Evolutionary conservation across 1,140 invertebrate species (phyloP).

Genomic region (Aphelenchoides besseyi): DNA sequence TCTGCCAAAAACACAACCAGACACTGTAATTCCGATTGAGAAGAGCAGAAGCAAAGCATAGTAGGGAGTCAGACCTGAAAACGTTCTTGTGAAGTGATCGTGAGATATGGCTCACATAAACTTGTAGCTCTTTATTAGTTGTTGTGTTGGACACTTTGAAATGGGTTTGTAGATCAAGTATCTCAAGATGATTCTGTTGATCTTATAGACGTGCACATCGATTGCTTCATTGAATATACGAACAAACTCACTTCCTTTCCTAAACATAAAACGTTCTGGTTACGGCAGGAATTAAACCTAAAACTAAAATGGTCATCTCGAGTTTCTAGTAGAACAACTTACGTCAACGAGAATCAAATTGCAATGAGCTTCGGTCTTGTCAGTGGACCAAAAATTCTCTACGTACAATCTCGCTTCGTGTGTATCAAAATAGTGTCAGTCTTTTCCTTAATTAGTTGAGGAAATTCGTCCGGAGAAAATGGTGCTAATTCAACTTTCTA

Average conservation of each 20-base stretch:
- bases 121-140: too few relatives aligned
- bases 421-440: background rate
- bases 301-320: background rate
- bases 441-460: background rate
- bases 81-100: background rate
- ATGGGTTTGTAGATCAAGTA: background rate
- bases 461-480: background rate
- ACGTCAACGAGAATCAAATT: background rate
- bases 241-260: background rate
- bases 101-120: too few relatives aligned
- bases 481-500: background rate
- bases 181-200: background rate
- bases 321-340: background rate
- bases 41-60: background rate
- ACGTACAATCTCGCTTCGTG: too few relatives aligned
- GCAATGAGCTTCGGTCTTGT: background rate
- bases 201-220: background rate
- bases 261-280: background rate
- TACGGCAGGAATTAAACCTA: background rate
- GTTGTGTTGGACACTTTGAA: too few relatives aligned
- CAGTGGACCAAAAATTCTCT: too few relatives aligned
- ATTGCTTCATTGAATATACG: background rate
- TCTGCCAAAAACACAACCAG: background rate
- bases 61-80: background rate
- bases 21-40: background rate